These are phyloP conservation scores for Ichneumoninae sp. DNA, from an alignment of 2,888 invertebrate species.

Conservation along the genomic window DNA sequence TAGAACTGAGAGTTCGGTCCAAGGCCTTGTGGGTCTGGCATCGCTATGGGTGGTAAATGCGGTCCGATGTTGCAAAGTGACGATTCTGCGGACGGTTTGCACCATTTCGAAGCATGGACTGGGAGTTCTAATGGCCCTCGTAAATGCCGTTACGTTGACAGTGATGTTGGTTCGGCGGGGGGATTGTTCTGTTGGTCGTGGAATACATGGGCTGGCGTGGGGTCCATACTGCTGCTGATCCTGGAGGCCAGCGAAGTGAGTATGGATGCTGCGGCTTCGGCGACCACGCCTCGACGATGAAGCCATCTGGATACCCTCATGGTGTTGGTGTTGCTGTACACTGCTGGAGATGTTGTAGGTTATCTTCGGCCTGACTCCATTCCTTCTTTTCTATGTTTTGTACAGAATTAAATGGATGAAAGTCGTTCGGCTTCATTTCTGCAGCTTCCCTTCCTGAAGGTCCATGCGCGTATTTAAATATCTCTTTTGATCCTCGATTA, in stretches of 20 bases:
- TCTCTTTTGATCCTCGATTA: neutral
- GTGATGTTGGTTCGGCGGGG: constrained; percentile 62
- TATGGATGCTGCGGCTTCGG: constrained; percentile 37
- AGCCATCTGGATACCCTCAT: constrained; percentile 45
- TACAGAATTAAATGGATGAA: constrained; percentile 10
- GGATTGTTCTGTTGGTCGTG: constrained; percentile 15
- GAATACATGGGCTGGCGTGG: constrained; percentile 7
- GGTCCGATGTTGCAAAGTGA: constrained; percentile 74
- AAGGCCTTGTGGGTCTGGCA: constrained; percentile 19
- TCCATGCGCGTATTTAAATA: neutral
- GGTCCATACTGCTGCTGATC: constrained; percentile 9
- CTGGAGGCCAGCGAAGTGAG: constrained; percentile 12
- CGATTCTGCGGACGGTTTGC: constrained; percentile 75
- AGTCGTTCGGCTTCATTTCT: neutral
- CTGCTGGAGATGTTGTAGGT: constrained; percentile 15
- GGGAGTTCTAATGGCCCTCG: constrained; percentile 74
- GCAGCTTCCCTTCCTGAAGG: neutral
- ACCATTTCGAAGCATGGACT: constrained; percentile 72
- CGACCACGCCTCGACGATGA: constrained; percentile 48
- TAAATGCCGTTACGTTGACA: constrained; percentile 76
- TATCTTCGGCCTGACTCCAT: neutral
- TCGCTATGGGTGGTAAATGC: constrained; percentile 57
- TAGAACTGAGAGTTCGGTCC: neutral
- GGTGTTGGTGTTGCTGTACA: neutral
- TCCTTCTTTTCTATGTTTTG: neutral